Percentiles rank a stretch among this genome's conserved stretches.
Conservation (phyloP, 1,140 invertebrate genomes). For the Sitobion miscanthi region DNA sequence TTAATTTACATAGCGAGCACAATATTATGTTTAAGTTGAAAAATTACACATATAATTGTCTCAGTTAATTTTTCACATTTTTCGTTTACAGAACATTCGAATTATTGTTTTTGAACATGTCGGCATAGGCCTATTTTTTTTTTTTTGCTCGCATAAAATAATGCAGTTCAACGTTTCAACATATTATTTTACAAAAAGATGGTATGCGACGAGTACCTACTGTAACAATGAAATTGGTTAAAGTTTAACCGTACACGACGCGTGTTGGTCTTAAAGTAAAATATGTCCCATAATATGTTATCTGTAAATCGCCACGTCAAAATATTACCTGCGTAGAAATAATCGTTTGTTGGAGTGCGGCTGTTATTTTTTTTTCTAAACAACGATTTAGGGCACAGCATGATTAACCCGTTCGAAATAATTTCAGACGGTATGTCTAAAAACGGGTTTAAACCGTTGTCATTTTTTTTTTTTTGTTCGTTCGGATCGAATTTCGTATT, state of each 20-base stretch:
- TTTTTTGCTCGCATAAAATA: no score
- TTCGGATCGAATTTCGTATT: neutral
- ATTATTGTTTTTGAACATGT: neutral
- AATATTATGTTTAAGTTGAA: no score
- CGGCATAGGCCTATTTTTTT: no score
- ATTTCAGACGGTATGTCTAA: neutral
- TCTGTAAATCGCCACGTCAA: neutral
- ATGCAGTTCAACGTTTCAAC: no score
- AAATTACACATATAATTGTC: no score
- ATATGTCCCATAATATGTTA: neutral
- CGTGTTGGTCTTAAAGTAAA: neutral
- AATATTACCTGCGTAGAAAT: neutral
- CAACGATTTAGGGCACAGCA: neutral
- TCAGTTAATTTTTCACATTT: neutral
- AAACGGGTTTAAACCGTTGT: conserved; percentile 22
- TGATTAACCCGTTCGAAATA: neutral
- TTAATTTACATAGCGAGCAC: no score
- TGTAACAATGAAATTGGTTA: neutral
- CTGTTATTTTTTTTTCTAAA: neutral
- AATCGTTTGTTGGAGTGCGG: neutral
- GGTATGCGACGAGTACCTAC: no score
- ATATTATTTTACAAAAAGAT: neutral
- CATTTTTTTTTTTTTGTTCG: neutral
- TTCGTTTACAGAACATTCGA: neutral
- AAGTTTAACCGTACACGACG: neutral